phyloP scores from a whole-genome alignment of 2,797 vertebrate species.

The Melanotaenia trifasciata region DNA sequence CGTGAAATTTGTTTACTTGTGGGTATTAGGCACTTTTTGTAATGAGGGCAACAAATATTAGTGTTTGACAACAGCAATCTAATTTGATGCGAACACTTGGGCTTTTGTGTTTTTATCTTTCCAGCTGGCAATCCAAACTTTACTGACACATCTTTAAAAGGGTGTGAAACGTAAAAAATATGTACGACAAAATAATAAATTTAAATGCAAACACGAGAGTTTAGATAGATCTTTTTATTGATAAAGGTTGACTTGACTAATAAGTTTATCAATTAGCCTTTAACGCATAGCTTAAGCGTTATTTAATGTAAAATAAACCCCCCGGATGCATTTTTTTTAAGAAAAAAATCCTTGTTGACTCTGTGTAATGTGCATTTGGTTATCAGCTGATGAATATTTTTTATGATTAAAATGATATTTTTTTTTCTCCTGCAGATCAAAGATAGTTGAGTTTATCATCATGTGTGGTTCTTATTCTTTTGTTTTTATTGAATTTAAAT shows the following conservation, averaged over 20 bases:
- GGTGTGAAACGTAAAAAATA: background rate
- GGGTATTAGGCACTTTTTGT: background rate
- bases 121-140: constrained; percentile 9
- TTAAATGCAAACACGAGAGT: background rate
- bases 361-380: constrained; percentile 83
- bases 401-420: constrained; percentile 78
- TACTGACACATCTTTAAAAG: background rate
- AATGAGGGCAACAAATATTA: background rate
- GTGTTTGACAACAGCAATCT: constrained; percentile 3
- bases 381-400: constrained; percentile 71
- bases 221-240: background rate
- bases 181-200: background rate
- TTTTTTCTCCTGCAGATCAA: constrained; percentile 70
- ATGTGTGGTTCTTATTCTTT: constrained; percentile 70
- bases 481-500: constrained; percentile 60
- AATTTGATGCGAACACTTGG: background rate
- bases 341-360: constrained; percentile 16
- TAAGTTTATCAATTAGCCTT: background rate
- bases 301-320: constrained; percentile 31
- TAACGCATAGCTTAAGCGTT: background rate
- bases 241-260: background rate
- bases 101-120: background rate
- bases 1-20: background rate
- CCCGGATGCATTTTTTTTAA: constrained; percentile 33
- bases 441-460: constrained; percentile 75